Evolutionary conservation across 2,797 vertebrate genomes (phyloP).

Genomic region (Chaenodraco wilsoni): DNA sequence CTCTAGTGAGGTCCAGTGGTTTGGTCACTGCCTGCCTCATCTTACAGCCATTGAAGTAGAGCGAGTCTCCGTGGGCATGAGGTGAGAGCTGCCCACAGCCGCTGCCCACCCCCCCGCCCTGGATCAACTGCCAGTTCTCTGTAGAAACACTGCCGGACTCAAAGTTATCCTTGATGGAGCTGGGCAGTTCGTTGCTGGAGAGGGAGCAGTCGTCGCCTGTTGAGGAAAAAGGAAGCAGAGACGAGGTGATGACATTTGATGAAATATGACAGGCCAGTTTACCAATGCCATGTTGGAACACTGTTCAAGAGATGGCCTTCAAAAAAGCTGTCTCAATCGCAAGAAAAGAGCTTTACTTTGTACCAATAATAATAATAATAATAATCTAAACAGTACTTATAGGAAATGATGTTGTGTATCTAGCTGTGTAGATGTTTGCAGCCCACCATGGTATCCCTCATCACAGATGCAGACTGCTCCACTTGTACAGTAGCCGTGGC

Average conservation of each 20-base stretch:
- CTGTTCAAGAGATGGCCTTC: not conserved
- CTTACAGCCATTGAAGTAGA: constrained; percentile 98
- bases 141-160: constrained; percentile 93
- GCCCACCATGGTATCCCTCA: constrained; percentile 92
- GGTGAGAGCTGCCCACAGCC: constrained; percentile 97
- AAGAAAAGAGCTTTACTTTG: not conserved
- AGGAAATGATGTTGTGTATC: not conserved
- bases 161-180: constrained; percentile 98
- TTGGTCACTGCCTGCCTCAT: constrained; percentile 96
- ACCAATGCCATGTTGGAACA: not conserved
- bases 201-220: constrained; percentile 96
- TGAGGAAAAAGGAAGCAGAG: constrained; percentile 22
- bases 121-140: constrained; percentile 96
- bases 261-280: not conserved
- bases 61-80: constrained; percentile 95
- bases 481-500: constrained; percentile 93
- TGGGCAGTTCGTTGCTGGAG: constrained; percentile 92
- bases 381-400: not conserved
- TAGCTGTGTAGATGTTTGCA: constrained; percentile 1
- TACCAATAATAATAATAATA: not conserved
- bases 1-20: constrained; percentile 95
- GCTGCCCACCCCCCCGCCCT: constrained; percentile 93
- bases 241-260: not conserved
- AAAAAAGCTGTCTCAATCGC: not conserved
- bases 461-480: constrained; percentile 96